These are phyloP conservation scores for Muscicapa comitata DNA, from an alignment of 2,797 vertebrate species.

Conservation along the genomic window DNA sequence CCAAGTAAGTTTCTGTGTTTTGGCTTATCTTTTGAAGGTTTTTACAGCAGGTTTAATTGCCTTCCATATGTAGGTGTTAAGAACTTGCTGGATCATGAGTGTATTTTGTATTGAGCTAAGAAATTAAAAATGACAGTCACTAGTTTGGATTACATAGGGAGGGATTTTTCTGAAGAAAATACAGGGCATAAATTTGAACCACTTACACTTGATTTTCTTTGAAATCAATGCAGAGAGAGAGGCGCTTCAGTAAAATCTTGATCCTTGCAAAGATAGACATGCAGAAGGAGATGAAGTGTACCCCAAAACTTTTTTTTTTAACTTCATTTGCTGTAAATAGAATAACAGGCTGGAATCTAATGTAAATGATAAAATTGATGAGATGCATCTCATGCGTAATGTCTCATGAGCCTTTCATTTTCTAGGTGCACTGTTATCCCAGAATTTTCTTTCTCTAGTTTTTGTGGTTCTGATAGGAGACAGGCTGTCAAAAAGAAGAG, in stretches of 20 bases:
- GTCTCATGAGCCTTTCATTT: background rate
- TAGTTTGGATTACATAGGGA: background rate
- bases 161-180: slow-evolving; percentile 9
- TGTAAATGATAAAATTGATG: background rate
- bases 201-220: background rate
- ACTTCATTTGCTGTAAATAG: background rate
- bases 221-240: background rate
- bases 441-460: background rate
- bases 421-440: background rate
- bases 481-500: background rate
- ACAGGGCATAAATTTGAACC: background rate
- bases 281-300: background rate
- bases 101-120: background rate
- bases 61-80: background rate
- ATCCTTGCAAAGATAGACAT: background rate
- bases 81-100: background rate
- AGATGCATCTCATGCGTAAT: background rate
- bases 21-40: background rate
- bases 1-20: slow-evolving; percentile 75
- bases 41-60: slow-evolving; percentile 7
- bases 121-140: background rate
- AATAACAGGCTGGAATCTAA: background rate
- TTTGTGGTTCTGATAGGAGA: background rate
- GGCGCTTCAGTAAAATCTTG: background rate
- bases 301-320: background rate